Base-by-base conservation (phyloP, 2,113 vertebrate species). In the Sula dactylatra region DNA sequence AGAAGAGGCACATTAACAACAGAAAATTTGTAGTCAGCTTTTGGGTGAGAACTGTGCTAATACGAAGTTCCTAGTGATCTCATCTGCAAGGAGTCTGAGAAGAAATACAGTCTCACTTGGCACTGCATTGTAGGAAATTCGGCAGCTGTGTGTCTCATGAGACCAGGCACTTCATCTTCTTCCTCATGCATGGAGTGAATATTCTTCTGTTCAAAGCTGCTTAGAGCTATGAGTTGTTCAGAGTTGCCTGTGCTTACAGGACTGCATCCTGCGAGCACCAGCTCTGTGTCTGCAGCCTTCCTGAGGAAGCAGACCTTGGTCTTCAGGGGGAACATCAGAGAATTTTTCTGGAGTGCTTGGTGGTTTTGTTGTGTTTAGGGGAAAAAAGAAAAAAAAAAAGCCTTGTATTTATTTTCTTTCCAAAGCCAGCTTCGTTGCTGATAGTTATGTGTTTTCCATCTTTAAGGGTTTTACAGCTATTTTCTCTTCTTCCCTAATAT, bases 141-240 rank as follows among this genome's bases (percentile, higher is more conserved):
- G 99, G 99, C 97, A 99, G 99, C 97, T 99, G 98, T 4, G 98
- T 99, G 96, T 99, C 99, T 91, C 98, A 98, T 24, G 99, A 99
- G 98, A 99, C 98, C 90, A 99, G 99, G 96, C 98, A 99, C 97
- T 99, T 99, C 98, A 99, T 99, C 97, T 99, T 99, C 97, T 99
- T 99, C 98, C 99, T 99, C 93, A 92, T 99, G 98, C 98, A 98
- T 92, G 99, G 99, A 94, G 98, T 99, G 95, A 99, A 98, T 91
- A 98, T 99, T 89, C 97, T 99, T 89, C 98, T 99, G 59, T 99
- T 99, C 96, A 99, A 99, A 96, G 99, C 99, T 19, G 98, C 98
- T 95, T 99, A 98, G 95, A 93, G 94, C 54, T 91, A 59, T 54
- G 74, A 67, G 84, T 71, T 55, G 89, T 73, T 83, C 69, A 88